These are phyloP conservation scores for Drosophila yooni DNA, from an alignment of 2,888 invertebrate species.

Conservation along the genomic window DNA sequence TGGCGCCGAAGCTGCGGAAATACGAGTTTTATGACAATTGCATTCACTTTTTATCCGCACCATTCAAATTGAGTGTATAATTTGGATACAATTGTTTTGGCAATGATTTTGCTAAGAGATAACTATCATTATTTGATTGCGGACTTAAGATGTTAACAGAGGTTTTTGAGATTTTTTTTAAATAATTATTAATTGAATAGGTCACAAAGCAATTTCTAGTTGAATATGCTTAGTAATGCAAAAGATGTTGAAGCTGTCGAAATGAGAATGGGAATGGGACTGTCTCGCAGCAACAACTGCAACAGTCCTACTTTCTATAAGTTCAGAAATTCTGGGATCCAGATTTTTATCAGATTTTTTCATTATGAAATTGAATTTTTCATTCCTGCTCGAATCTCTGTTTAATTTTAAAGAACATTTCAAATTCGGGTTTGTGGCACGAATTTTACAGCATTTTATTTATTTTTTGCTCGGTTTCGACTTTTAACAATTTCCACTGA, in stretches of 20 bases:
- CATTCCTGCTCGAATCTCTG: background rate
- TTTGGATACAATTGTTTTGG: background rate
- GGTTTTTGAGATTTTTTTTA: background rate
- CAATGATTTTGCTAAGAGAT: background rate
- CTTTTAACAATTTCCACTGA: constrained; percentile 68
- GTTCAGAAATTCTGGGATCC: background rate
- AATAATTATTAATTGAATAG: background rate
- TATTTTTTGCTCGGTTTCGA: constrained; percentile 31
- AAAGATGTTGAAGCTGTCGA: background rate
- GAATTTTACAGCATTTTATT: constrained; percentile 13
- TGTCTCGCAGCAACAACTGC: background rate
- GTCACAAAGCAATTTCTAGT: background rate
- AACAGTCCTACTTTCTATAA: background rate
- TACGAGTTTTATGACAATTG: constrained; percentile 55
- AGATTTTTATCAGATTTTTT: background rate
- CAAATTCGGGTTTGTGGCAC: background rate
- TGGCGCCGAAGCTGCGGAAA: constrained; percentile 30
- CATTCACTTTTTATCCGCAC: constrained; percentile 32
- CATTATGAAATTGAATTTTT: background rate
- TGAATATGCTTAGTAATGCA: background rate
- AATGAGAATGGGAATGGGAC: background rate
- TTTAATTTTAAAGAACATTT: constrained; percentile 10
- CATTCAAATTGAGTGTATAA: constrained; percentile 12
- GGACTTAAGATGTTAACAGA: background rate
- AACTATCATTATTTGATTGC: too few species aligned